phyloP scores from a whole-genome alignment of 2,797 vertebrate species.

The Sardinella longiceps region DNA sequence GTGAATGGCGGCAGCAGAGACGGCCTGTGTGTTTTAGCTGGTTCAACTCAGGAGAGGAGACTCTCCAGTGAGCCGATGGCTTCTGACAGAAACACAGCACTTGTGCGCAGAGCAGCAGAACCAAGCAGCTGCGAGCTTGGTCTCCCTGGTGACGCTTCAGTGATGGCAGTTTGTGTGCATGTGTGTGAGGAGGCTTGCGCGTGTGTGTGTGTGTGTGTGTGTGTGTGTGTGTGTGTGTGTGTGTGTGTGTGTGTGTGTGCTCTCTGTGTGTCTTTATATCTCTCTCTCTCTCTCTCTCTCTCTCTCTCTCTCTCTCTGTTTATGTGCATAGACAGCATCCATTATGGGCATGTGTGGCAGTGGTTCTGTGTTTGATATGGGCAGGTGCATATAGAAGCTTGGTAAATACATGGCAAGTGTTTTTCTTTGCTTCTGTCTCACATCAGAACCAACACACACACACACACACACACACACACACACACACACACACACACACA shows the following conservation, averaged over 20 bases:
- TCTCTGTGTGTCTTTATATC: too few species aligned
- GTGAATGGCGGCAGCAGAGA: neutral
- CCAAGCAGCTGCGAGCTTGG: slow-evolving; percentile 1
- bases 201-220: neutral
- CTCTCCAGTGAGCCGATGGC: slow-evolving; percentile 17
- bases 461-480: neutral
- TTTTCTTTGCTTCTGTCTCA: neutral
- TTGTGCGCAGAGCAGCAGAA: slow-evolving; percentile 15
- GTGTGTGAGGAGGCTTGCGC: too few species aligned
- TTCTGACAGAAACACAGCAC: slow-evolving; percentile 23
- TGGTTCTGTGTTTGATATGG: neutral
- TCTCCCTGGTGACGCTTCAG: neutral
- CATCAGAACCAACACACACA: neutral
- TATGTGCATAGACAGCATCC: too few species aligned
- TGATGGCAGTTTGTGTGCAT: neutral
- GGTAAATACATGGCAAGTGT: neutral
- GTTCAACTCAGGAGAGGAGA: neutral
- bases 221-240: neutral
- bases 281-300: too few species aligned
- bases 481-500: neutral
- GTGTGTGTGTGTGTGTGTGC: neutral
- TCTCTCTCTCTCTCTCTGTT: too few species aligned
- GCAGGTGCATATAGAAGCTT: too few species aligned
- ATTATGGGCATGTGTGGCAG: too few species aligned
- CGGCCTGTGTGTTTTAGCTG: neutral